phyloP scores from a whole-genome alignment of 1,140 invertebrate species.

The Lepidurus arcticus region DNA sequence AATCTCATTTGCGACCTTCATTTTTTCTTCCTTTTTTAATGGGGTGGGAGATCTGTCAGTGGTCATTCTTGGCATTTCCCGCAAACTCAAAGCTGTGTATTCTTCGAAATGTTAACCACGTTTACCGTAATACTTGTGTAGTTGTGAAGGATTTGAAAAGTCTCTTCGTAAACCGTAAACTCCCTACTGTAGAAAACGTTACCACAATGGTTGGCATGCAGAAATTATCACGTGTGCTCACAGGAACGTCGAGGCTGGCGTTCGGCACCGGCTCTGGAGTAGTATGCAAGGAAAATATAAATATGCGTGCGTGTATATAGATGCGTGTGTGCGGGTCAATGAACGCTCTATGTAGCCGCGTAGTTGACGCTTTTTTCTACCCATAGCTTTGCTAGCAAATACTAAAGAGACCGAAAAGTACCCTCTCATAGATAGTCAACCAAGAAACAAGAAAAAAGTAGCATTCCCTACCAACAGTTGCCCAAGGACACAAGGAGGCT shows the following conservation, averaged over 20 bases:
- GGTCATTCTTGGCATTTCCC: no score
- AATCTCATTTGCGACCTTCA: no score
- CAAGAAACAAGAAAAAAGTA: not conserved
- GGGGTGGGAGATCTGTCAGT: no score
- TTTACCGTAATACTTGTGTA: no score
- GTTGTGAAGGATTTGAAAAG: no score
- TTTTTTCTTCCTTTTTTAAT: no score
- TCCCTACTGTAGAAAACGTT: not conserved
- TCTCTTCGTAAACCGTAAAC: no score
- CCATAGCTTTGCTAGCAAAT: not conserved
- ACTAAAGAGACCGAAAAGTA: slow-evolving; percentile 9
- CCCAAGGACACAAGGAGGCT: slow-evolving; percentile 13
- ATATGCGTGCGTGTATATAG: not conserved
- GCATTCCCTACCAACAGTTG: not conserved
- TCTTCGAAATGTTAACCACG: no score
- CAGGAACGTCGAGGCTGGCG: not conserved
- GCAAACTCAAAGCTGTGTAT: no score
- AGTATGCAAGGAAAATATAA: not conserved
- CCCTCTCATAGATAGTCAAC: not conserved
- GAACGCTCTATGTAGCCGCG: slow-evolving; percentile 10
- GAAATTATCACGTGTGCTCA: not conserved
- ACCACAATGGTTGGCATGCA: not conserved
- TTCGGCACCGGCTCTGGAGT: not conserved
- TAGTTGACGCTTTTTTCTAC: not conserved
- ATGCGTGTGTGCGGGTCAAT: slow-evolving; percentile 18